Base-by-base conservation (phyloP, 2,888 invertebrate genomes). In the Lithosia quadra region DNA sequence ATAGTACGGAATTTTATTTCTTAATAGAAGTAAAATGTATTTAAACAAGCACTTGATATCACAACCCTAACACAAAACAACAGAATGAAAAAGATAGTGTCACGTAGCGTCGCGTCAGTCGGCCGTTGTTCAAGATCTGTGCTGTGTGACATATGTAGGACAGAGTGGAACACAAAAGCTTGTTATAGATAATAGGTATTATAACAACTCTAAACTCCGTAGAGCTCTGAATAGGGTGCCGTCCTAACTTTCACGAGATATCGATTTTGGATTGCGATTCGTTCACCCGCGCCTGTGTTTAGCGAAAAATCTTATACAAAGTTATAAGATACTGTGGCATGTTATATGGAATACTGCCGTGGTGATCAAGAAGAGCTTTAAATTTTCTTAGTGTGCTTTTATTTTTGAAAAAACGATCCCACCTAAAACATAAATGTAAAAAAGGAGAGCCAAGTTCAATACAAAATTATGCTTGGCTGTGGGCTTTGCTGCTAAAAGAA, bases 201-300 rank as follows among this genome's bases (percentile, higher is more conserved):
- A 79, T 71, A 75, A 77, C 78, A 79, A 68, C 69, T 75, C 70
- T 79, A 79, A 80, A 84, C 74, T 83, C 78, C 69, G 73, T 77
- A 62, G 68, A 74, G 81, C 77, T 84, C 77, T 84, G 83, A 85
- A 86, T 83, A 81, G 80, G 76, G 79, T 81, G 84, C 78, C 79
- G 81, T 80, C 73, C 80, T 81, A 82, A 84, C 77, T 85, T 86
- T 84, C 80, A 78, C 81, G 74, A 81, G 78, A 74, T 85, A 88
- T 88, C 80, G 88, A 88, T 86, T 87, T 74, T 74, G 33, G 60
- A 68, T 64, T 75, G 70, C 63, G 63, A 75, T 69, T 80, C 68
- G 64, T 58, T 63, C 65, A 62, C 63, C 70, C 59, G 63, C 68
- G 67, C 36, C 15, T 24, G 22, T 56, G 43, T 39, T 49, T 49